Evolutionary conservation across 2,113 vertebrate species (phyloP).

Genomic region (Actinemys pallida): DNA sequence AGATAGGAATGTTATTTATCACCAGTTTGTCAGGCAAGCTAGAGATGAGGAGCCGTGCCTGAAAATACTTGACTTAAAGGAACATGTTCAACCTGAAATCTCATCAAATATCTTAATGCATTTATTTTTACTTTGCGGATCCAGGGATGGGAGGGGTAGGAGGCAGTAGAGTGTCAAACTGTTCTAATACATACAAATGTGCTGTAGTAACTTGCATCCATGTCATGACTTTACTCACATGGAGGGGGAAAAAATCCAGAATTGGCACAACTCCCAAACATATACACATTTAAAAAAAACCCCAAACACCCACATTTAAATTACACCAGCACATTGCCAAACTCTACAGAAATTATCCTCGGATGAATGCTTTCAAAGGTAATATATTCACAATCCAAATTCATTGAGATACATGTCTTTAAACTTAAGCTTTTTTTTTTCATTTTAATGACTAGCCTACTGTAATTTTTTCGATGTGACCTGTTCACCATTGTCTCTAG

Average conservation of each 20-base stretch:
- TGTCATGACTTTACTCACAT: not conserved
- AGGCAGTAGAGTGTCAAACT: not conserved
- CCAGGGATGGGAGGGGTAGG: not conserved
- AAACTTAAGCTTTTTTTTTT: not conserved
- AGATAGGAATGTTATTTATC: not conserved
- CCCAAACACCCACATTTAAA: not conserved
- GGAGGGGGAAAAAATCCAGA: not conserved
- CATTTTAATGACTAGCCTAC: not conserved
- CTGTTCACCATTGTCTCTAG: not conserved
- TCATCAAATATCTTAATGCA: not conserved
- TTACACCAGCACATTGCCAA: not conserved
- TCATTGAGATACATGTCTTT: not conserved
- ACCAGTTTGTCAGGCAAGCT: not conserved
- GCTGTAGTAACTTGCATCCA: not conserved
- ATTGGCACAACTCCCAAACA: not conserved
- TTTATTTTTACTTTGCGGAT: not conserved
- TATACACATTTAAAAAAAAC: not conserved
- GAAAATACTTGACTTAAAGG: not conserved
- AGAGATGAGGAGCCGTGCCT: not conserved
- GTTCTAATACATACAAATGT: not conserved
- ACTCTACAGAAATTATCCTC: not conserved
- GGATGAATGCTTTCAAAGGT: not conserved
- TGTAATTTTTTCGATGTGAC: not conserved
- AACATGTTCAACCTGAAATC: too few species aligned
- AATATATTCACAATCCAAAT: not conserved